Base-by-base conservation (phyloP, 30 jellyfish, hydroid and myxozoan genomes). In the Mastigias papua region DNA sequence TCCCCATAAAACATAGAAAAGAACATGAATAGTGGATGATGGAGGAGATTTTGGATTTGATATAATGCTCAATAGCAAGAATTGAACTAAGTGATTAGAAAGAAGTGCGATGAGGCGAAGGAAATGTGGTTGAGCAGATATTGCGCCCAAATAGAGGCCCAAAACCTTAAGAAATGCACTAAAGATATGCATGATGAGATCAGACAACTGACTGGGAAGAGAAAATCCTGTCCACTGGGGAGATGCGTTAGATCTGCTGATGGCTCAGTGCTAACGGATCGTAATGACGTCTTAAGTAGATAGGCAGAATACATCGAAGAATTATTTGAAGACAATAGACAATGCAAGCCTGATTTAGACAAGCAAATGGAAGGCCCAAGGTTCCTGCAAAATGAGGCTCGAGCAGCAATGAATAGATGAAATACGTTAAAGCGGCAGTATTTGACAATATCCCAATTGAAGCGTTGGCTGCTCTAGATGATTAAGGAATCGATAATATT, bases 231-330 rank as follows among this genome's bases (percentile, higher is more conserved):
- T 21, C 58, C 86, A 73, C 58, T 15, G 34, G 48, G 34, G 31
- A 69, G 79, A 73, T 73, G 86, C 86, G 10, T 73, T 27, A 34
- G 79, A 73, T 80, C 28, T 2, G 29, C n/a, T 2, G 83, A 54
- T 49, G 89, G 89, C 13, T 22, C 51, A 48, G 16, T 77, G 51
- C 51, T 48, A 48, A 49, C 69, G 89, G 84, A 48, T 37, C 54
- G 54, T 37, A 37, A 3, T 22, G 89, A 49, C 27, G 48, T 77
- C 89, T 27, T 77, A 48, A 34, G 13, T 37, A 77, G 89, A 54
- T 77, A 82, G 89, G 82, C 83, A 50, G 89, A 77, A 29, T 77
- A 77, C 82, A n/a, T 50, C 29, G 89, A 77, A 77, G 89, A 77
- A 17, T 77, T 77, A 82, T 77, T 48, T 58, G 82, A 77, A 54